phyloP scores from a whole-genome alignment of 1,140 invertebrate species.

The Drosophila nikananu region DNA sequence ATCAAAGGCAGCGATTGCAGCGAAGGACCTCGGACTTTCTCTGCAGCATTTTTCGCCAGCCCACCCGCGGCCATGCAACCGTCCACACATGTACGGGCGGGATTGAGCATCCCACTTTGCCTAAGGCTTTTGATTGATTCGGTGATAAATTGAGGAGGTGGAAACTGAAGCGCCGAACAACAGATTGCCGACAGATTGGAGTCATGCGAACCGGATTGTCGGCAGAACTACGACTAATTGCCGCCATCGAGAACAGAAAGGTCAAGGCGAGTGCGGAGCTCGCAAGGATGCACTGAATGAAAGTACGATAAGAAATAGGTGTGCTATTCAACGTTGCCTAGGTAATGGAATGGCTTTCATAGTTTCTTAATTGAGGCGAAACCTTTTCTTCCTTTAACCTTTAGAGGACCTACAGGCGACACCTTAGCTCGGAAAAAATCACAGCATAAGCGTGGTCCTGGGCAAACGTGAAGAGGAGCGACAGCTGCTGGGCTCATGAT shows the following conservation, averaged over 20 bases:
- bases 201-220: constrained; percentile 39
- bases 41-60: constrained; percentile 64
- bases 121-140: constrained; percentile 80
- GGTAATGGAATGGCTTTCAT: background rate
- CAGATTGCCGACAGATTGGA: constrained; percentile 68
- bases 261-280: constrained; percentile 6
- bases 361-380: background rate
- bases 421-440: constrained; percentile 6
- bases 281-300: background rate
- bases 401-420: background rate
- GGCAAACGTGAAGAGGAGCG: constrained; percentile 31
- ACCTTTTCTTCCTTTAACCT: background rate
- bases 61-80: constrained; percentile 14
- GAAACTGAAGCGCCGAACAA: constrained; percentile 66
- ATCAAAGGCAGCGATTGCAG: constrained; percentile 69
- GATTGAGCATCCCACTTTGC: constrained; percentile 44
- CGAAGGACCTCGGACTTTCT: constrained; percentile 50
- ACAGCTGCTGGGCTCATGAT: constrained; percentile 73
- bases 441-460: background rate
- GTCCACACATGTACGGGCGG: constrained; percentile 25
- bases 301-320: background rate
- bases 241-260: constrained; percentile 33
- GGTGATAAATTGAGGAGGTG: constrained; percentile 81
- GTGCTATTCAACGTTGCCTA: background rate
- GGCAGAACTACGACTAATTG: constrained; percentile 57